Evolutionary conservation across 2,113 vertebrate species (phyloP), one percentile per base, ranked within the genome.

Genomic region (Ammodytes dubius): DNA sequence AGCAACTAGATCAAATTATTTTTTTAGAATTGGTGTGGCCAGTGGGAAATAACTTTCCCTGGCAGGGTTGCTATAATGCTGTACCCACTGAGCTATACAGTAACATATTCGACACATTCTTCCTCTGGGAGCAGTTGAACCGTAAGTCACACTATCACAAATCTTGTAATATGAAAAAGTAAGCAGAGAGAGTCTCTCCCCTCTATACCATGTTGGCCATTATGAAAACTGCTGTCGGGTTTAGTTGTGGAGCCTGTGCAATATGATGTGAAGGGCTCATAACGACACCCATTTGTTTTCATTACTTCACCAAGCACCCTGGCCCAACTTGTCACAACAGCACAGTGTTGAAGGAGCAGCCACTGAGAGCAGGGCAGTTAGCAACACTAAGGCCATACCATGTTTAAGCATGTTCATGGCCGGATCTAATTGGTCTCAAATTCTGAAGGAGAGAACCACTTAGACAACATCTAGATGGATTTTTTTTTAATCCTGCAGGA

Each of bases 211-310:
- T 53, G 65, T 82, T 37, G 17, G 70, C 82, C 70, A 70, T 90
- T 88, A 90, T 88, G 82, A 82, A 94, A 88, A 75, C 78, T 54
- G 66, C 74, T 83, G 81, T 90, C 80, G 53, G 70, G 71, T 70
- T 87, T 88, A 86, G 87, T 88, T 91, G 87, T 92, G 86, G 79
- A 81, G 69, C 60, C 11, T 43, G 70, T 81, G 83, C 80, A 71
- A 85, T 89, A 89, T 70, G 75, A 83, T 83, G 85, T 84, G 86
- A 86, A 85, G 79, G 81, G 76, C 53, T 77, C 49, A 70, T 92
- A 91, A 94, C 92, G 85, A 86, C 79, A 82, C 52, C 80, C 89
- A 93, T 94, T 94, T 89, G 74, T 95, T 94, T 92, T 91, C 89
- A 94, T 94, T 93, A 92, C 71, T 87, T 89, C 89, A 84, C 60